Evolutionary conservation across 2,113 vertebrate genomes (phyloP).

Genomic region (Orycteropus afer): DNA sequence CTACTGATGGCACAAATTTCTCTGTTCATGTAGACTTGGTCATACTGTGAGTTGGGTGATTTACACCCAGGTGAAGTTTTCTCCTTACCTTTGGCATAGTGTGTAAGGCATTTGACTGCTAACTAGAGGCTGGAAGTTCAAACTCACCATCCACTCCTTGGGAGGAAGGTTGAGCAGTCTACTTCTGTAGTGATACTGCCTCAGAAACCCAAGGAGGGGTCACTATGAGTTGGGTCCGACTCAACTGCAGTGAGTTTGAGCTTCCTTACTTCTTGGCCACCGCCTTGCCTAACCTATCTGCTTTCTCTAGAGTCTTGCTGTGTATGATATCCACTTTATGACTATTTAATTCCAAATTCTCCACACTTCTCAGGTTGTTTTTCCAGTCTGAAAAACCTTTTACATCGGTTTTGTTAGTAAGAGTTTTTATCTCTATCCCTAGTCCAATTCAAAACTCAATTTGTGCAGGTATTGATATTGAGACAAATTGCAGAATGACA

Average conservation of each 20-base stretch:
- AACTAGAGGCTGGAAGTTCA: no score
- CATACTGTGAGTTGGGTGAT: background rate
- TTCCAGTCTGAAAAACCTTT: background rate
- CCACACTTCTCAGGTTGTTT: background rate
- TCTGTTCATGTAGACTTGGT: background rate
- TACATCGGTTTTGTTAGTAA: background rate
- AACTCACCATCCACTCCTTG: no score
- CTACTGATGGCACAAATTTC: background rate
- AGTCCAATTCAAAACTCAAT: background rate
- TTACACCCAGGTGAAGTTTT: background rate
- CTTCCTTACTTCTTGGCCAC: background rate
- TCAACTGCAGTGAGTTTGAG: no score
- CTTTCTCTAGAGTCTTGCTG: background rate
- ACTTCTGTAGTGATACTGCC: no score
- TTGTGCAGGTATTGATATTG: background rate
- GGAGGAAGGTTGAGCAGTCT: no score
- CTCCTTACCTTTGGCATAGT: background rate
- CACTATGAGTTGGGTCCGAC: no score
- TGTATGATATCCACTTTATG: background rate
- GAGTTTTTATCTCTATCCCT: constrained; percentile 9
- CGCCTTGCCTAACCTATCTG: background rate
- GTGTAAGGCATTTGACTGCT: no score
- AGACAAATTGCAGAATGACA: no score
- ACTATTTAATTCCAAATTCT: background rate
- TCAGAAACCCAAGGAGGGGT: no score